A percentile compares a stretch with the other conserved stretches of the same genome.
Evolutionary conservation across 2,888 invertebrate genomes (phyloP).

Genomic region (Pseudoips prasinana): DNA sequence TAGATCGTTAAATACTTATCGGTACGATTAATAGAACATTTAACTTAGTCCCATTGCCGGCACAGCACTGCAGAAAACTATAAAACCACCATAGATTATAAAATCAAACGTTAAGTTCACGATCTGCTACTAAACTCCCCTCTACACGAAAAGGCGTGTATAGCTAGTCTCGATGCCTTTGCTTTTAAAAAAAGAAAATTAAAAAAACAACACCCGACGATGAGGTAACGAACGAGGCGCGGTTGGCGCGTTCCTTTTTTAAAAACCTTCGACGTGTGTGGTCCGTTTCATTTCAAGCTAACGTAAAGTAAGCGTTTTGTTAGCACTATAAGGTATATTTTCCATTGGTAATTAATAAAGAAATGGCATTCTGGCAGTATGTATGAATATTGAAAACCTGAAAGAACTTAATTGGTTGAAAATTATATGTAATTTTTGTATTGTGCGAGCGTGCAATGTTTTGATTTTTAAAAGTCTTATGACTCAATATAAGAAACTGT

Average conservation of each 20-base stretch:
- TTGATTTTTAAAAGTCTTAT: constrained; percentile 42
- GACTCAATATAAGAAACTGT: constrained; percentile 37
- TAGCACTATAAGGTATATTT: constrained; percentile 12
- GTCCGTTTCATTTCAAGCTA: constrained; percentile 41
- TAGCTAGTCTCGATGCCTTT: constrained; percentile 66
- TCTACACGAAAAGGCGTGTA: constrained; percentile 56
- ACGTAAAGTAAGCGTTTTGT: constrained; percentile 2
- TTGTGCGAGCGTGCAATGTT: constrained; percentile 25
- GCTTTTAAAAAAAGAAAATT: constrained; percentile 56
- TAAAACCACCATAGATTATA: constrained; percentile 19
- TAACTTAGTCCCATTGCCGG: no score
- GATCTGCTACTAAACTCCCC: constrained; percentile 35
- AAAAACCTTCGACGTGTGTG: constrained; percentile 76
- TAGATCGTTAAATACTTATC: no score
- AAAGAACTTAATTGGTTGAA: constrained; percentile 55
- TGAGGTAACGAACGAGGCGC: constrained; percentile 80
- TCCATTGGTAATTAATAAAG: constrained; percentile 3
- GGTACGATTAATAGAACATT: no score
- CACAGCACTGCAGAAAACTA: constrained; percentile 1
- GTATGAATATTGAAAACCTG: constrained; percentile 27
- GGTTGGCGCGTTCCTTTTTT: constrained; percentile 78
- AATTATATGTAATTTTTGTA: constrained; percentile 52
- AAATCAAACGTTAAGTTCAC: constrained; percentile 29
- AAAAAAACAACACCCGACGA: constrained; percentile 68
- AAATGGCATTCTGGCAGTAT: constrained; percentile 22